Evolutionary conservation across 1,140 invertebrate species (phyloP).

Genomic region (Dryas iulia): DNA sequence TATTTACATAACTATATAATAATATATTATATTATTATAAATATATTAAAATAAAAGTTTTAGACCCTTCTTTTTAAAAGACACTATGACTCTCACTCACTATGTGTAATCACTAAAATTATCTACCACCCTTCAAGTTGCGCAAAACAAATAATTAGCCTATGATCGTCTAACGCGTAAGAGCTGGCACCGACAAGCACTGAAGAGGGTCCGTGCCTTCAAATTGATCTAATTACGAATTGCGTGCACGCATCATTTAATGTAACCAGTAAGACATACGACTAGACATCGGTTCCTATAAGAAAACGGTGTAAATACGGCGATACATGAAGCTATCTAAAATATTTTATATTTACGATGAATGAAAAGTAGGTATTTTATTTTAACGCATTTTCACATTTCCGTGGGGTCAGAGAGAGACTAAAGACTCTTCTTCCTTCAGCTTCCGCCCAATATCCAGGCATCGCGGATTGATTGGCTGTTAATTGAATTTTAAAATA

Average conservation of each 20-base stretch:
- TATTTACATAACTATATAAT: no score
- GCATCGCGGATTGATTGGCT: no score
- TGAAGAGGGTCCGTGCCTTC: conserved; percentile 42
- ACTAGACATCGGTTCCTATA: neutral
- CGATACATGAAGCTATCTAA: neutral
- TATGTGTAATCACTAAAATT: conserved; percentile 6
- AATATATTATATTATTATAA: neutral
- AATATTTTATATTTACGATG: neutral
- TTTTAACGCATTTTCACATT: no score
- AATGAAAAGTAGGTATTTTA: no score
- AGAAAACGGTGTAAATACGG: neutral
- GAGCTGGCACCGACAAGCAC: conserved; percentile 53
- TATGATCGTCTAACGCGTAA: conserved; percentile 21
- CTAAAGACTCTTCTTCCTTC: no score
- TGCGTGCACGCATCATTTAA: conserved; percentile 38
- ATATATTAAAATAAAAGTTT: neutral
- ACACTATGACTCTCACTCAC: neutral
- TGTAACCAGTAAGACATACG: neutral
- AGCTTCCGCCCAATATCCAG: no score
- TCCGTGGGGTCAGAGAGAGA: no score
- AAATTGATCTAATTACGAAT: conserved; percentile 51
- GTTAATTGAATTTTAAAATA: no score
- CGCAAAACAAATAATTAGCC: conserved; percentile 28
- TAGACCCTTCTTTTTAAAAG: neutral
- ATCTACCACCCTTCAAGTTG: conserved; percentile 16